Conservation (phyloP, 2,113 vertebrate species). For the Eulacestoma nigropectus region DNA sequence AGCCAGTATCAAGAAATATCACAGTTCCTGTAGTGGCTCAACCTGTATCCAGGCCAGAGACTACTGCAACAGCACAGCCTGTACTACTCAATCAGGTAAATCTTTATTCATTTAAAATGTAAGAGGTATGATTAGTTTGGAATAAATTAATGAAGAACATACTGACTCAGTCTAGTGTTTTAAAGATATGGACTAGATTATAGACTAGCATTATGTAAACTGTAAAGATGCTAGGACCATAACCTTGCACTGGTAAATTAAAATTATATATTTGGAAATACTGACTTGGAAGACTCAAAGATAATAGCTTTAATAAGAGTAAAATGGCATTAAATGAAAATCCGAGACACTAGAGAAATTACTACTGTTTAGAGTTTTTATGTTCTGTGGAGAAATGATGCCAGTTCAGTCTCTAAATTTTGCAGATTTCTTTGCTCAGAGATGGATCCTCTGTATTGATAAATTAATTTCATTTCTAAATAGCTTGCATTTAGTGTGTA, state of each 20-base stretch:
- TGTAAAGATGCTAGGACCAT: background rate
- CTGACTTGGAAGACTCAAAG: background rate
- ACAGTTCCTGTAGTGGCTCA: constrained; percentile 57
- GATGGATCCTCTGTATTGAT: background rate
- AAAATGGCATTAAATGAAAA: background rate
- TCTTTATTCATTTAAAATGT: background rate
- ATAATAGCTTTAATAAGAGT: background rate
- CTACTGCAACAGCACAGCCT: constrained; percentile 69
- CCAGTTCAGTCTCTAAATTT: background rate
- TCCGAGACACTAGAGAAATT: background rate
- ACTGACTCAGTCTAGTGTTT: background rate
- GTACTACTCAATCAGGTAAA: constrained; percentile 80
- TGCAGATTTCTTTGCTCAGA: background rate
- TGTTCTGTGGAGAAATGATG: background rate
- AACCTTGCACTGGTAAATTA: background rate
- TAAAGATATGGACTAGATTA: background rate
- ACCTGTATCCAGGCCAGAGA: constrained; percentile 53
- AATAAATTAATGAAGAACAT: background rate
- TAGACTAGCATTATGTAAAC: background rate
- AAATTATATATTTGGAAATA: background rate
- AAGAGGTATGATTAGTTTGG: background rate
- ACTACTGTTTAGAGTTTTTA: background rate
- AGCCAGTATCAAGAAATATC: constrained; percentile 50
- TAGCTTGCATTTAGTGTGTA: background rate
- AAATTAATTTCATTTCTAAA: background rate